phyloP scores from a whole-genome alignment of 2,113 vertebrate genomes.

The Muntiacus reevesi region DNA sequence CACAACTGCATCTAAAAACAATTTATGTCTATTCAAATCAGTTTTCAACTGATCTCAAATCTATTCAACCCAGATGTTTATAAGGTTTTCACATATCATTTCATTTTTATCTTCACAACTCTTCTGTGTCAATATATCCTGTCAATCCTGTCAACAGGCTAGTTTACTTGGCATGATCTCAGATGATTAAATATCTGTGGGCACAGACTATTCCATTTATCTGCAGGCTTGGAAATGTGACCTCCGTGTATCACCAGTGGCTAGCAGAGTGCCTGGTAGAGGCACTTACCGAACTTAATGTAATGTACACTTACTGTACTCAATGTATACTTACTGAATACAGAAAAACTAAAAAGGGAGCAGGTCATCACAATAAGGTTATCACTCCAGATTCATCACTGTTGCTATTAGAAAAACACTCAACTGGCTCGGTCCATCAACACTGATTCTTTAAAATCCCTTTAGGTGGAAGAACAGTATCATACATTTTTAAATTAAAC shows the following conservation, averaged over 20 bases:
- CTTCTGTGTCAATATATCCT: background rate
- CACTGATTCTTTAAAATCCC: background rate
- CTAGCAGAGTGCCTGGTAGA: background rate
- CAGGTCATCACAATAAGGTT: background rate
- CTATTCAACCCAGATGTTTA: background rate
- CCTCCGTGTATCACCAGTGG: background rate
- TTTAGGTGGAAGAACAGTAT: background rate
- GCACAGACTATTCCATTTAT: background rate
- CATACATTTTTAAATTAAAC: background rate
- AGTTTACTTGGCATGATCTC: background rate
- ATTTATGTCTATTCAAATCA: background rate
- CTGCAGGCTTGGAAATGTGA: background rate
- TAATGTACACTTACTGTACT: background rate
- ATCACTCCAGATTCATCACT: background rate
- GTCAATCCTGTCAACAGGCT: background rate
- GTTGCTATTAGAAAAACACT: background rate
- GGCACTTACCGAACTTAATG: background rate
- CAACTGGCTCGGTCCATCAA: background rate
- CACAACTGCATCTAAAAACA: background rate
- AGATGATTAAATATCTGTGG: background rate
- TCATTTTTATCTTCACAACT: constrained; percentile 2
- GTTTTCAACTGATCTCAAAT: background rate
- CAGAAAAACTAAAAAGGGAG: background rate
- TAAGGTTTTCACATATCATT: background rate
- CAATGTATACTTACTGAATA: background rate